These are phyloP conservation scores for Sebastiscus albofasciatus DNA, from an alignment of 2,797 vertebrate genomes.

Conservation along the genomic window DNA sequence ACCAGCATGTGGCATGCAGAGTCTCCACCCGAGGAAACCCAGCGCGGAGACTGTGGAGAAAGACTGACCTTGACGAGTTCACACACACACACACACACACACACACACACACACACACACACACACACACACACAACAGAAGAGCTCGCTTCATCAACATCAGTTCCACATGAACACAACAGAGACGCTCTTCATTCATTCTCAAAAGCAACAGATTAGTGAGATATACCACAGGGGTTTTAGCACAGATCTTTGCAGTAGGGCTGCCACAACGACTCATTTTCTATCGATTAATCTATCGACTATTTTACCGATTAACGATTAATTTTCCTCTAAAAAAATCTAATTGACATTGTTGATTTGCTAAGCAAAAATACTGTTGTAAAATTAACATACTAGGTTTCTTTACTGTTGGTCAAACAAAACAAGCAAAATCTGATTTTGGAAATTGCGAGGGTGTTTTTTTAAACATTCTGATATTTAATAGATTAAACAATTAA, in stretches of 20 bases:
- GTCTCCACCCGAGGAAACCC: conserved; percentile 10
- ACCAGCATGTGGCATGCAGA: conserved; percentile 24
- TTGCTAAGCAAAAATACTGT: not conserved
- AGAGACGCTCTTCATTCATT: not conserved
- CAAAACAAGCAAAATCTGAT: not conserved
- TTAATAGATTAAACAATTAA: not conserved
- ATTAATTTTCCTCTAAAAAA: too few relatives aligned
- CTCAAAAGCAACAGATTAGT: not conserved
- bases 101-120: not conserved
- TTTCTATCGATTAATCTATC: not conserved
- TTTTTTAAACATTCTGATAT: not conserved
- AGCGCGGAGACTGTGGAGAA: not conserved
- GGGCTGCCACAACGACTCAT: not conserved
- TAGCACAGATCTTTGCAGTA: not conserved
- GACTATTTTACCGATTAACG: not conserved
- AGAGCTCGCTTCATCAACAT: not conserved
- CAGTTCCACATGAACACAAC: not conserved
- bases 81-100: not conserved
- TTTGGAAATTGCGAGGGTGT: not conserved
- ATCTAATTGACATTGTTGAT: fast-evolving
- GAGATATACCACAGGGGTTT: not conserved
- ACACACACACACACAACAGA: not conserved
- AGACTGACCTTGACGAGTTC: conserved; percentile 36
- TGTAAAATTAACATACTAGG: not conserved
- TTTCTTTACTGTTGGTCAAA: not conserved